Evolutionary conservation across 2,113 vertebrate genomes (phyloP).

Genomic region (Oostethus manadensis): DNA sequence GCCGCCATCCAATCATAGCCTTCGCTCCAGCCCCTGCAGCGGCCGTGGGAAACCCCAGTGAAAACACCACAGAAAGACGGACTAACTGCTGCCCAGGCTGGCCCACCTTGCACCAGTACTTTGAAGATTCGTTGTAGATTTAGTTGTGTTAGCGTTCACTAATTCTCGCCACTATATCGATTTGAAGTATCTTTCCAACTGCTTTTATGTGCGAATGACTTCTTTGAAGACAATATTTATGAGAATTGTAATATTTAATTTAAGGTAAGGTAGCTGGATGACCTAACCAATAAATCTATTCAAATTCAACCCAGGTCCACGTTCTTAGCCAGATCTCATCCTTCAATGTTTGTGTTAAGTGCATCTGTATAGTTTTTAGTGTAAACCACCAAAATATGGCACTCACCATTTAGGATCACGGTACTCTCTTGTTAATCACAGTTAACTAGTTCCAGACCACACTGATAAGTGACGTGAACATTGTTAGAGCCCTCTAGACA

Average conservation of each 20-base stretch:
- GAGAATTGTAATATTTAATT: conserved; percentile 50
- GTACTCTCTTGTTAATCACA: no score
- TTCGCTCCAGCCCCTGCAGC: conserved; percentile 24
- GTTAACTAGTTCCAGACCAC: no score
- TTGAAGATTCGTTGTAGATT: conserved; percentile 24
- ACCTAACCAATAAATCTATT: conserved; percentile 75
- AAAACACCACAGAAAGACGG: conserved; percentile 9
- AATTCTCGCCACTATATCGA: conserved; percentile 31
- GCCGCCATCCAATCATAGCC: conserved; percentile 41
- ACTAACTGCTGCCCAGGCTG: conserved; percentile 20
- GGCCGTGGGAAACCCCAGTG: conserved; percentile 27
- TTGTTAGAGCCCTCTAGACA: no score
- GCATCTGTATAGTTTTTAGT: no score
- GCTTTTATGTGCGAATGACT: conserved; percentile 29
- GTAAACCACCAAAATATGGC: no score
- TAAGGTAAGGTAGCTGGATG: conserved; percentile 77
- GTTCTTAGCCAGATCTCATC: neutral
- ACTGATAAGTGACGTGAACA: no score
- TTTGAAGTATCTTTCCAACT: conserved; percentile 1
- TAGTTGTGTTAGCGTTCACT: conserved; percentile 29
- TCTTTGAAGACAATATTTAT: conserved; percentile 60
- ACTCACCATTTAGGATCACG: no score
- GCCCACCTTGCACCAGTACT: conserved; percentile 32
- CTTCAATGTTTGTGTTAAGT: neutral
- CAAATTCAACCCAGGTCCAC: conserved; percentile 11